These are phyloP conservation scores for Lagocephalus sceleratus DNA, from an alignment of 2,797 vertebrate species.

Conservation along the genomic window DNA sequence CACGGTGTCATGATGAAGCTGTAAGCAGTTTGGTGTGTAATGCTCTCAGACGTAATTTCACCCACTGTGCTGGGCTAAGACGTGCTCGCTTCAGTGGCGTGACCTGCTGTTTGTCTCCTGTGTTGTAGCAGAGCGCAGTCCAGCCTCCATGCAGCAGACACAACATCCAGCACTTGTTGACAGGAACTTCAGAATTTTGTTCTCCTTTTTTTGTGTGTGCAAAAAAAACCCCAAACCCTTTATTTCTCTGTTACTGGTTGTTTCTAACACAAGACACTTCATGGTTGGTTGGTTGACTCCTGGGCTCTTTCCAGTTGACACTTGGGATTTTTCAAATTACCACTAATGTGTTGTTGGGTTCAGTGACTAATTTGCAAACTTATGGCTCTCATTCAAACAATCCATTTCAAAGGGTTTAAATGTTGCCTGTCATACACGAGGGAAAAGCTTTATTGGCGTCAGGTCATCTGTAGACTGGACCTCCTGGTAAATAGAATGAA, in stretches of 20 bases:
- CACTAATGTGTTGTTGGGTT: conserved; percentile 61
- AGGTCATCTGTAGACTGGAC: conserved; percentile 29
- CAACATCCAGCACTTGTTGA: conserved; percentile 85
- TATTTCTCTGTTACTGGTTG: conserved; percentile 53
- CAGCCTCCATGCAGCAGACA: conserved; percentile 76
- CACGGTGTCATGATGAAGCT: conserved; percentile 11
- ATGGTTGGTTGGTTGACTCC: conserved; percentile 45
- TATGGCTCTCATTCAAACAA: conserved; percentile 16
- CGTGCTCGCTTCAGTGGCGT: conserved; percentile 61
- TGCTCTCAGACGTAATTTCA: conserved; percentile 33
- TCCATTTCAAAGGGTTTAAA: conserved; percentile 27
- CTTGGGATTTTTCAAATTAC: conserved; percentile 57
- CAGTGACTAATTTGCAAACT: conserved; percentile 47
- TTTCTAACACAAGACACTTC: conserved; percentile 65
- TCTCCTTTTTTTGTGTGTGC: conserved; percentile 13
- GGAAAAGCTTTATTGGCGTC: conserved; percentile 28
- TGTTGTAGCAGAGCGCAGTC: conserved; percentile 81
- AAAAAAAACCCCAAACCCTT: conserved; percentile 7
- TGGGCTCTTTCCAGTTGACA: conserved; percentile 60
- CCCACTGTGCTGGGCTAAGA: conserved; percentile 46
- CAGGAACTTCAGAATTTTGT: conserved; percentile 67
- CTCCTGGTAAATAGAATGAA: conserved; percentile 30
- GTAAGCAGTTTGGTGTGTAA: conserved; percentile 10
- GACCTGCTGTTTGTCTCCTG: conserved; percentile 79
- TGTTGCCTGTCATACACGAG: conserved; percentile 26